Evolutionary conservation across 2,797 vertebrate genomes (phyloP), one percentile per base, ranked within the genome.

Genomic region (Coregonus suidteri): DNA sequence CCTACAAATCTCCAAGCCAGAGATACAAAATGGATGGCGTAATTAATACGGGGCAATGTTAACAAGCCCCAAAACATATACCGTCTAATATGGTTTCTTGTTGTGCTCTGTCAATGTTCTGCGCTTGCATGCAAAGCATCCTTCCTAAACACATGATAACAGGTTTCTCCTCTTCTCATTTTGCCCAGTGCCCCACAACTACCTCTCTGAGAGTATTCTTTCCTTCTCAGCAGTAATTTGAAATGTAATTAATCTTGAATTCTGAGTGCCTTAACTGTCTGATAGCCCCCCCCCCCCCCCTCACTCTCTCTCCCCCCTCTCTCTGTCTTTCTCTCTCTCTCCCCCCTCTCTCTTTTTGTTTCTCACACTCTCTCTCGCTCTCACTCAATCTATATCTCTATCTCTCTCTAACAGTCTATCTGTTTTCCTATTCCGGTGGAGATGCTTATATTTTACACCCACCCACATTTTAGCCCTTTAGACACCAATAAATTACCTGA

Each of bases 201-300:
- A 18, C 6, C n/a, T 15, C 72, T 73, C 34, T 3, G 72, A 35
- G 53, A 73, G 31, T 14, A 34, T 53, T 37, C 56, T 59, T 37
- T 56, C 72, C 87, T 89, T 91, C 89, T 82, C 88, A 47, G 88
- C 35, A 70, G 88, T 91, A 88, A 93, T 91, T 92, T 91, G 79
- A 91, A 89, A 91, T 88, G 89, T 91, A 92, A 92, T 92, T 91
- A 90, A 88, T 89, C 83, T 76, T 91, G 86, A 90, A 91, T 91
- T 91, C 73, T 88, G 83, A 90, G 90, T 81, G 85, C 80, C 85
- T 89, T 87, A 87, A 87, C 86, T 90, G 85, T 84, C 84, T 87
- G 86, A 91, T 88, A 91, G 34, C 88, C 90, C 90, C 86, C 90
- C 86, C 86, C n/a, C 35, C 53, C n/a, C 73, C 84, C 86, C 80